Percentiles rank a stretch among this genome's conserved stretches.
Evolutionary conservation across 2,797 vertebrate species (phyloP).

Genomic region (Trematomus bernacchii): DNA sequence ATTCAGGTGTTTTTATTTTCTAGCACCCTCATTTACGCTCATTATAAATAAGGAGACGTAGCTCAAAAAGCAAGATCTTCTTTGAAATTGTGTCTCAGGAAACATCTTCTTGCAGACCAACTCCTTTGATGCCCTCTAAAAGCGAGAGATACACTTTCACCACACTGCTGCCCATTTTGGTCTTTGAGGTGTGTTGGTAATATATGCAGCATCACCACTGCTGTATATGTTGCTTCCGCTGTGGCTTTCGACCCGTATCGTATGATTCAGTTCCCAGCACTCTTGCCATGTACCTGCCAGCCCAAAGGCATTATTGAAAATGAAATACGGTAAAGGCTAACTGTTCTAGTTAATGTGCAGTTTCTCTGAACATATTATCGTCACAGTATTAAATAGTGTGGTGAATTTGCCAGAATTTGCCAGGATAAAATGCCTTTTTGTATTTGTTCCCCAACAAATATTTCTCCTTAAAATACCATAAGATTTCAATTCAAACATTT

Average conservation of each 20-base stretch:
- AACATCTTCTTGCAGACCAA: conserved; percentile 4
- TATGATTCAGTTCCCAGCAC: conserved; percentile 56
- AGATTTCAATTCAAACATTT: neutral
- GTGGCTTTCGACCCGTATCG: conserved; percentile 51
- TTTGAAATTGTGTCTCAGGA: conserved; percentile 39
- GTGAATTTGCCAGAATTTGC: neutral
- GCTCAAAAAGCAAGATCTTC: conserved; percentile 9
- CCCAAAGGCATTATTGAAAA: conserved; percentile 3
- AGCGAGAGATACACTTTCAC: conserved; percentile 28
- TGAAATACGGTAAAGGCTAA: conserved; percentile 5
- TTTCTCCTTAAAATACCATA: neutral
- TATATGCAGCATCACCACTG: conserved; percentile 17
- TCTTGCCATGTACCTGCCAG: neutral
- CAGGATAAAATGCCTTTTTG: neutral
- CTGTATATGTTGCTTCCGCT: conserved; percentile 60
- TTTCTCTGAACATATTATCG: neutral
- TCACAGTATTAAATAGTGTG: neutral
- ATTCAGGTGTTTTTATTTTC: neutral
- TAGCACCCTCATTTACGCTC: neutral
- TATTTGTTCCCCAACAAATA: neutral
- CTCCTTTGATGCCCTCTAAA: conserved; percentile 25
- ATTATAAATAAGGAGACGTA: conserved; percentile 28
- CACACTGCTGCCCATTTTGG: conserved; percentile 45
- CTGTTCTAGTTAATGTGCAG: neutral
- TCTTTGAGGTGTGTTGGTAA: conserved; percentile 30